Evolutionary conservation across 2,113 vertebrate species (phyloP).

Genomic region (Oxygymnocypris stewartii): DNA sequence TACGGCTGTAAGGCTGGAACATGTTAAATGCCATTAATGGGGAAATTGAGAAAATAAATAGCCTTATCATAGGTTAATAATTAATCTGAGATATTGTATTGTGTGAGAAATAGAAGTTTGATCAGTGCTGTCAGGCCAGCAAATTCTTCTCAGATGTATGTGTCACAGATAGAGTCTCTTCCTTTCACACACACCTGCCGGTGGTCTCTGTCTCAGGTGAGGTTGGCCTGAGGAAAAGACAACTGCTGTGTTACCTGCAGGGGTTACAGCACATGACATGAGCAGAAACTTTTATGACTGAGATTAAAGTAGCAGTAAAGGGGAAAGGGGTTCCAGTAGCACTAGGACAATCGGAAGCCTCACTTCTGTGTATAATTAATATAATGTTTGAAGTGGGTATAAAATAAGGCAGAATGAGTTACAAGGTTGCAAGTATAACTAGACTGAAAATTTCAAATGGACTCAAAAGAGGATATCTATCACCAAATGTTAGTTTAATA

Average conservation of each 20-base stretch:
- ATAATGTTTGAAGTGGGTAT: background rate
- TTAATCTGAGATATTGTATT: background rate
- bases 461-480: background rate
- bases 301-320: conserved; percentile 25
- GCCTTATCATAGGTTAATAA: conserved; percentile 22
- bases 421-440: background rate
- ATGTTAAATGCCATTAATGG: conserved; percentile 49
- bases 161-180: background rate
- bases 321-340: background rate
- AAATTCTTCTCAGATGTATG: background rate
- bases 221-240: conserved; percentile 8
- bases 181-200: conserved; percentile 3
- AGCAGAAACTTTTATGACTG: conserved; percentile 19
- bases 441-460: background rate
- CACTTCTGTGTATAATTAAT: background rate
- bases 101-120: background rate
- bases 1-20: conserved; percentile 35
- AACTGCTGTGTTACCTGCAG: background rate
- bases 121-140: background rate
- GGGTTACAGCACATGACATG: background rate
- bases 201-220: conserved; percentile 21
- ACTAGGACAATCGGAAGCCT: background rate
- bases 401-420: background rate
- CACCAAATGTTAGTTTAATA: background rate
- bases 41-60: conserved; percentile 26